phyloP scores from a whole-genome alignment of 2,113 vertebrate species.

The Rutilus rutilus region DNA sequence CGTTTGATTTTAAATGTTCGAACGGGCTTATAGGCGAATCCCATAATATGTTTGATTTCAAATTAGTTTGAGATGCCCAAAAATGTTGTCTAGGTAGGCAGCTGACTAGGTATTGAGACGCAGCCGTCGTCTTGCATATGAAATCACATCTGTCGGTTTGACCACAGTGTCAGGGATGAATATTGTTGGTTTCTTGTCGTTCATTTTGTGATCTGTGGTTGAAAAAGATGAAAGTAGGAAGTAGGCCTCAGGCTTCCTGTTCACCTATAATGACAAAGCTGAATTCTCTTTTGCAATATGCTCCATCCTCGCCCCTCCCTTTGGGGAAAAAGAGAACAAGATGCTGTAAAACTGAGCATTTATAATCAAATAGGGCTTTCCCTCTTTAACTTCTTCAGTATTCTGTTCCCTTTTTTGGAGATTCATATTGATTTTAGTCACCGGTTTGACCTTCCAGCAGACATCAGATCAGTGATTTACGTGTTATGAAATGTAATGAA shows the following conservation, averaged over 20 bases:
- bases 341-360: not conserved
- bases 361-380: not conserved
- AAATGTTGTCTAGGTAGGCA: not conserved
- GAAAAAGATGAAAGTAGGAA: not conserved
- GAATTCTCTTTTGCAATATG: conserved; percentile 11
- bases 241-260: conserved; percentile 21
- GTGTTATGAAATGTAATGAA: not conserved
- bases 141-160: conserved; percentile 9
- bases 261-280: conserved; percentile 30
- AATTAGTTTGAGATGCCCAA: not conserved
- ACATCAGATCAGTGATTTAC: not conserved
- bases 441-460: not conserved
- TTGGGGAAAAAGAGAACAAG: conserved; percentile 9
- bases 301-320: conserved; percentile 7
- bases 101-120: not conserved
- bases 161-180: not conserved
- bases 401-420: conserved; percentile 7
- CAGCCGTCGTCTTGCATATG: not conserved
- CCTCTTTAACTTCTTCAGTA: not conserved
- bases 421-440: conserved; percentile 4
- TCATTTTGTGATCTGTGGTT: not conserved
- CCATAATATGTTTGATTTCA: not conserved
- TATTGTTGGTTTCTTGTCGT: not conserved
- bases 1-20: not conserved
- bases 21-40: not conserved